Conservation (phyloP, 2,113 vertebrate species). For the Collichthys lucidus region DNA sequence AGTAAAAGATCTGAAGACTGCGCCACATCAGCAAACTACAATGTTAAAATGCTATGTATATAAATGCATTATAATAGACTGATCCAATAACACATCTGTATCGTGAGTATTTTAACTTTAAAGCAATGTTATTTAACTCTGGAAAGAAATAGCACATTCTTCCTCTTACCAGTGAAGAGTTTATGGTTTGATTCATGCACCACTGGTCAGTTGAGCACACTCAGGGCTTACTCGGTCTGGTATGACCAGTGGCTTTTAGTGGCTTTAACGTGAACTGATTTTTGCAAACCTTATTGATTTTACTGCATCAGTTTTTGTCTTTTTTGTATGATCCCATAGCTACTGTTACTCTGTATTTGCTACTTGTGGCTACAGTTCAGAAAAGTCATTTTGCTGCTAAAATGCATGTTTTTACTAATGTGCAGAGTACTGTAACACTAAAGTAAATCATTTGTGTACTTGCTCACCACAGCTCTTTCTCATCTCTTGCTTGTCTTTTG, state of each 20-base stretch:
- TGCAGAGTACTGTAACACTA: not conserved
- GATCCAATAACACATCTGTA: no score
- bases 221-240: not conserved
- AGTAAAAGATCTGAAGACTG: not conserved
- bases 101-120: no score
- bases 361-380: not conserved
- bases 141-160: no score
- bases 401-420: not conserved
- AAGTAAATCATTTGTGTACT: not conserved
- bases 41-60: not conserved
- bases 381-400: not conserved
- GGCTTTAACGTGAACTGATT: not conserved
- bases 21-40: not conserved
- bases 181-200: no score
- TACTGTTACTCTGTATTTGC: not conserved
- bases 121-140: no score
- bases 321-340: not conserved
- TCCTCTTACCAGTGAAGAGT: no score
- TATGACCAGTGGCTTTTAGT: not conserved
- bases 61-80: no score
- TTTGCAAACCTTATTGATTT: not conserved
- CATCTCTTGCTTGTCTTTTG: not conserved
- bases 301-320: not conserved
- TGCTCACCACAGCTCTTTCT: not conserved
- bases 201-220: no score